Evolutionary conservation across 2,113 vertebrate species (phyloP), one percentile per base, ranked within the genome.

Genomic region (Gambusia affinis): DNA sequence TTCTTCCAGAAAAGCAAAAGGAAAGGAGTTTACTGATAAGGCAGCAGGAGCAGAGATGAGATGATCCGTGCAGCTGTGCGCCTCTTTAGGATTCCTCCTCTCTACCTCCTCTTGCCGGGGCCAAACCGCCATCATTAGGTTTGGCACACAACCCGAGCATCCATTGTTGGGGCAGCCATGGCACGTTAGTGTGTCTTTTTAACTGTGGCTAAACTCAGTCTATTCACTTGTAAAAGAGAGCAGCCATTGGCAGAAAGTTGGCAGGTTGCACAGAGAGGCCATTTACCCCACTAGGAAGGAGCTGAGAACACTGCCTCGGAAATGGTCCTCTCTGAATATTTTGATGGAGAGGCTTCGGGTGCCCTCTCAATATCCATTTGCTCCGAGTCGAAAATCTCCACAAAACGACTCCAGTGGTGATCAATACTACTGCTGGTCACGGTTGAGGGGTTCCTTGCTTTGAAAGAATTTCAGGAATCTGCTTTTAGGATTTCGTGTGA

Each of bases 171-270:
- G 66, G 54, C 78, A 72, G 85, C 92, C 94, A 91, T 91, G 93
- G 92, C 88, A 89, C 87, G 92, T 94, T 93, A 92, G 86, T 88
- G 90, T 85, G 88, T 84, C 89, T 92, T 95, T 94, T 89, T 90
- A 92, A 91, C 89, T 88, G 88, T 90, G 88, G 89, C 91, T 92
- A 92, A 91, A 88, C 93, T 93, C 91, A 79, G 87, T 79, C 94
- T 90, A 95, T 96, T 95, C 94, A 96, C 93, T 94, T 94, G 90
- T 91, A 93, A 95, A 94, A 91, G 88, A 93, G 90, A 89, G 92
- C 81, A 28, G 78, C 93, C 95, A 95, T 95, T 95, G 95, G 94
- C 95, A 96, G 94, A 93, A 95, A 93, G 91, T 96, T 95, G 94
- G 95, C 95, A 85, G 82, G 82, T 92, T 71, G 89, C 91, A 95